Evolutionary conservation across 2,888 invertebrate genomes (phyloP), one percentile per base, ranked within the genome.

Genomic region (Drosophila nr. medialis): DNA sequence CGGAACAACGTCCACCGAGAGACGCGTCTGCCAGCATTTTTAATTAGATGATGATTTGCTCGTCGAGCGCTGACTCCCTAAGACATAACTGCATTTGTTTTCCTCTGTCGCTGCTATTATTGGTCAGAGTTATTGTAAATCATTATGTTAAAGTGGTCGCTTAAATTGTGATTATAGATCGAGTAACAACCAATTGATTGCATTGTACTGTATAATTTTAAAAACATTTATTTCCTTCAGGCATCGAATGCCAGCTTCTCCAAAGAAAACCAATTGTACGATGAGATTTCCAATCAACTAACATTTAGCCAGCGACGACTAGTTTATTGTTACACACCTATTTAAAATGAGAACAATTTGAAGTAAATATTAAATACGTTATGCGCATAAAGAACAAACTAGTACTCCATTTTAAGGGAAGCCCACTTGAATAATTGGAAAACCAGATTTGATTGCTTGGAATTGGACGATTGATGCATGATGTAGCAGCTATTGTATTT

Each of bases 11-110:
- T 61, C 67, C 51, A 72, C 55, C 70, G 36, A 67, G 40, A 40
- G 60, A 64, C 61, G 67, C 68, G 74, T 64, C 68, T 65, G 71
- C 77, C 64, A 65, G 83, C 81, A 81, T 75, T 87, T 77, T 40
- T 51, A 40, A 45, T 45, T 45, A 45, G 45, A 24, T 45, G 42
- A 21, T 21, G 21, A 61, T 42, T 55, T 48, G 56, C 68, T 55
- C 56, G 53, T 62, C 29, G 54, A 66, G 63, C 60, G 45, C 64
- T 21, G 40, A 38, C 64, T 60, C 48, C 69, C 72, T 72, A 75
- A 81, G 84, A 84, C 75, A 89, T 64, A 64, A 62, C 48, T 75
- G 85, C 82, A 89, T 87, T 84, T 89, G 61, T 56, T 84, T 63
- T 72, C 45, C 21, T 50, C 66, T 72, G 74, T 71, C 67, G 54